Conservation (phyloP, 2,888 invertebrate genomes). For the Polydrusus tereticollis region DNA sequence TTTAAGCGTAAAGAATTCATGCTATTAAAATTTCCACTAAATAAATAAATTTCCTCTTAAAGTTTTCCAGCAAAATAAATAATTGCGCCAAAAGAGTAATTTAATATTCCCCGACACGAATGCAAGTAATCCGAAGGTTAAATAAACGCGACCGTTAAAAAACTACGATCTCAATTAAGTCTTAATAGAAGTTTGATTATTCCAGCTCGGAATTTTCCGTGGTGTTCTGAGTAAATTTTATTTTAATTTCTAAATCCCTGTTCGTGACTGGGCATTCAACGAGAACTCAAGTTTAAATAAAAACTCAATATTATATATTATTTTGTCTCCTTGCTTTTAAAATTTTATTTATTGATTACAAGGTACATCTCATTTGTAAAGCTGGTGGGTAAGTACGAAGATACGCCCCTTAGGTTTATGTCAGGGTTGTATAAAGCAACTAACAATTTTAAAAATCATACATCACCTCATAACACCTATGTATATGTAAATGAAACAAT, state of each 20-base stretch:
- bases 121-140: constrained; percentile 36
- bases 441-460: too few species aligned
- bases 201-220: constrained; percentile 38
- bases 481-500: too few species aligned
- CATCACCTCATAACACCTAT: too few species aligned
- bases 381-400: too few species aligned
- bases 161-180: constrained; percentile 49
- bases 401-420: too few species aligned
- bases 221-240: constrained; percentile 38
- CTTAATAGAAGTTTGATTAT: constrained; percentile 51
- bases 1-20: too few species aligned
- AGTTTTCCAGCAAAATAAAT: constrained; percentile 7
- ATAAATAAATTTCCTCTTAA: neutral
- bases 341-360: too few species aligned
- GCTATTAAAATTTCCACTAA: too few species aligned
- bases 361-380: too few species aligned
- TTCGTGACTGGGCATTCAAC: constrained; percentile 35
- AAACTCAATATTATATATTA: neutral
- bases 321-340: too few species aligned
- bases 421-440: too few species aligned
- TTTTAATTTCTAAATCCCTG: constrained; percentile 42
- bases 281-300: neutral
- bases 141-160: constrained; percentile 43
- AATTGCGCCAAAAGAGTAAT: neutral
- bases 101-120: constrained; percentile 42